Evolutionary conservation across 2,797 vertebrate species (phyloP).

Genomic region (Thalassophryne amazonica): DNA sequence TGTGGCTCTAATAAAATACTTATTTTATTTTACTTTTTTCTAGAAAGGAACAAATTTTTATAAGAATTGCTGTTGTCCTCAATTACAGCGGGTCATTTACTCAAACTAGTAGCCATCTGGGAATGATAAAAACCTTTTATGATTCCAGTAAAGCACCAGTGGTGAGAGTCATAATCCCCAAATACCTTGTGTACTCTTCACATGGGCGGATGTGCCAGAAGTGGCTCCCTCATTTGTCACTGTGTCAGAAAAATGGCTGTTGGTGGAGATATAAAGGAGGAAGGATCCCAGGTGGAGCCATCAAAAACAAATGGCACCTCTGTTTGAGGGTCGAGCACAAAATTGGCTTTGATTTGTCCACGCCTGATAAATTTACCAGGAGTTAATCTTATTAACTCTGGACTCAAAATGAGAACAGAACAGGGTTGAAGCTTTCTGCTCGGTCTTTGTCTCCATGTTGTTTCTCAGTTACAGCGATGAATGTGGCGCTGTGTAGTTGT

Average conservation of each 20-base stretch:
- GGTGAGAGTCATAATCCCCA: conserved; percentile 41
- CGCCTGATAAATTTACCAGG: conserved; percentile 2
- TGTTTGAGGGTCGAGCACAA: conserved; percentile 11
- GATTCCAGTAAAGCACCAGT: conserved; percentile 38
- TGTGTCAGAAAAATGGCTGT: conserved; percentile 49
- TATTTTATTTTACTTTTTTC: background rate
- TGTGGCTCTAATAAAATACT: background rate
- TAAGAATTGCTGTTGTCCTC: conserved; percentile 9
- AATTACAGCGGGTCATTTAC: conserved; percentile 32
- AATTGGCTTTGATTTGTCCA: conserved; percentile 25
- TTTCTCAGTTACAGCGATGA: background rate
- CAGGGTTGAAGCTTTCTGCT: background rate
- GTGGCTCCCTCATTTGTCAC: conserved; percentile 54
- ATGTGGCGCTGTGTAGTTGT: background rate
- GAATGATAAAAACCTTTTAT: conserved; percentile 47
- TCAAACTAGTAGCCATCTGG: conserved; percentile 35
- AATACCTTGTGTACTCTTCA: conserved; percentile 42
- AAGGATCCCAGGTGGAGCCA: conserved; percentile 4
- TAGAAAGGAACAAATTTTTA: background rate
- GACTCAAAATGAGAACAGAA: conserved; percentile 26
- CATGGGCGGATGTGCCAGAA: conserved; percentile 41
- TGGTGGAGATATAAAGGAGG: conserved; percentile 21
- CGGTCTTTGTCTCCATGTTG: conserved; percentile 2
- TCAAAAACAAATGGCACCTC: conserved; percentile 28
- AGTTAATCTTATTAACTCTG: conserved; percentile 16